Evolutionary conservation across 2,797 vertebrate genomes (phyloP).

Genomic region (Lithobates pipiens): DNA sequence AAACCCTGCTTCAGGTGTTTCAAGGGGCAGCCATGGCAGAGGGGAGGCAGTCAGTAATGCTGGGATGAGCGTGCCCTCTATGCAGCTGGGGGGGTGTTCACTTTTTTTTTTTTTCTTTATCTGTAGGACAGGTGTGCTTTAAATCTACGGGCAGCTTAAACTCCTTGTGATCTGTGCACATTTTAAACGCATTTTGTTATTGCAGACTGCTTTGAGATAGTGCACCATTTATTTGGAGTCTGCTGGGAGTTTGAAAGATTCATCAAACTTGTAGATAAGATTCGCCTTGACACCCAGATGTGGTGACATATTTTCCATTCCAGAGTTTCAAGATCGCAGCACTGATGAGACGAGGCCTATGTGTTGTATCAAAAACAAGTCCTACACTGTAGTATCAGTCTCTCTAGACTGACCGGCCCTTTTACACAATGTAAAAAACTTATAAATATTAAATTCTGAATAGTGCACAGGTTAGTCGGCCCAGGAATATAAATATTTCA

Average conservation of each 20-base stretch:
- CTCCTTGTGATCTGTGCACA: not conserved
- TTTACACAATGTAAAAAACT: not conserved
- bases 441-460: constrained; percentile 14
- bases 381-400: not conserved
- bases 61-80: too few species aligned
- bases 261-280: constrained; percentile 23
- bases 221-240: not conserved
- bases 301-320: constrained; percentile 21
- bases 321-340: not conserved
- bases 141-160: not conserved
- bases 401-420: not conserved
- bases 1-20: too few species aligned
- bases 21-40: not conserved
- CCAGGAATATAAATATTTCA: constrained; percentile 33
- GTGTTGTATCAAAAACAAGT: not conserved
- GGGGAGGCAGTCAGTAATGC: not conserved
- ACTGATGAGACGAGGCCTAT: not conserved
- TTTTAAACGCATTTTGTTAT: not conserved
- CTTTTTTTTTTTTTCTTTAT: not conserved
- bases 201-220: constrained; percentile 3
- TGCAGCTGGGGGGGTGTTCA: too few species aligned
- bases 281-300: constrained; percentile 19
- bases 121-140: not conserved
- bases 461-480: not conserved
- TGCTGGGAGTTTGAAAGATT: constrained; percentile 18